These are phyloP conservation scores for Trematocara caparti DNA, from an alignment of 2,797 vertebrate genomes.

Conservation along the genomic window DNA sequence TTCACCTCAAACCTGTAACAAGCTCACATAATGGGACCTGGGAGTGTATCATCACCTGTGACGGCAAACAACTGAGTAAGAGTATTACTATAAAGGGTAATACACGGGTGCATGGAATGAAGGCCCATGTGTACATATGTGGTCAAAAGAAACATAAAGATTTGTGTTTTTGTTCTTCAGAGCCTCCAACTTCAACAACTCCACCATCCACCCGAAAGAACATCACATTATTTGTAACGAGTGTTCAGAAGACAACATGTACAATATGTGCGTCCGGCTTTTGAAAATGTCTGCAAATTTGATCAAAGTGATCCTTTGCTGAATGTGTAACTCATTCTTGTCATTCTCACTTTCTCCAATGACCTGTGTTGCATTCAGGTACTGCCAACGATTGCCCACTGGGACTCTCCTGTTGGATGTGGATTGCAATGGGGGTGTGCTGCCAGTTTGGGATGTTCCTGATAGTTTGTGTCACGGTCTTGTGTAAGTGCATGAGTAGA, in stretches of 20 bases:
- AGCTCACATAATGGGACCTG: neutral
- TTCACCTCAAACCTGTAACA: neutral
- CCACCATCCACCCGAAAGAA: accelerated
- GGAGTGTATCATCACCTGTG: neutral
- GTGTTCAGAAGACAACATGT: neutral
- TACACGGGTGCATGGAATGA: neutral
- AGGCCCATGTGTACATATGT: neutral
- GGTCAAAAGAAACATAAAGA: neutral
- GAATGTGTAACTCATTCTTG: neutral
- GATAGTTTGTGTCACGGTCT: neutral
- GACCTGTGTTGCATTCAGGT: too few species aligned
- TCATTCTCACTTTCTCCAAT: too few species aligned
- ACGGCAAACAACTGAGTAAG: neutral
- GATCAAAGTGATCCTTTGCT: accelerated
- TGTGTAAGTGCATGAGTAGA: accelerated
- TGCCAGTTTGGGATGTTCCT: neutral
- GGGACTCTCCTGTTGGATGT: neutral
- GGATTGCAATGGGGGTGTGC: accelerated
- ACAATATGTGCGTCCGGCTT: neutral
- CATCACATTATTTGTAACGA: neutral
- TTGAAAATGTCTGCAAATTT: neutral
- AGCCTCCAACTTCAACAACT: neutral
- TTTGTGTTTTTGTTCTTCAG: neutral
- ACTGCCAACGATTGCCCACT: neutral
- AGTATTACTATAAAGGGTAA: neutral